Percentiles rank a stretch among this genome's conserved stretches.
These are phyloP conservation scores for Plebejus anna DNA, from an alignment of 2,888 invertebrate species.

Conservation along the genomic window DNA sequence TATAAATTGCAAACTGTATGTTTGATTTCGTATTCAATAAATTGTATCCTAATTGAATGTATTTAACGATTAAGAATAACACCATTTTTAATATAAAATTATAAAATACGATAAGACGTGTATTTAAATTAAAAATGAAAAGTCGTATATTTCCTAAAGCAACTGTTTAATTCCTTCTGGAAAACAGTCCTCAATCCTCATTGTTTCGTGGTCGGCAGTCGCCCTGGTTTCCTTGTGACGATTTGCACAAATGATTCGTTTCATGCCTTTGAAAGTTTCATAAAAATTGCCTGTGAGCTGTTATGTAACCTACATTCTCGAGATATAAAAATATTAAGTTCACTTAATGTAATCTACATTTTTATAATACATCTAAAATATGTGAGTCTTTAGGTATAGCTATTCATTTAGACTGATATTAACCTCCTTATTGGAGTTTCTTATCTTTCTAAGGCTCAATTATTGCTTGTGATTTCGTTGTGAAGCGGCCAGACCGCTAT, in stretches of 20 bases:
- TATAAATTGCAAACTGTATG: not conserved
- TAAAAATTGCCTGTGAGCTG: not conserved
- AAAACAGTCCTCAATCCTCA: not conserved
- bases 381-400: too few relatives aligned
- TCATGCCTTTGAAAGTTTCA: not conserved
- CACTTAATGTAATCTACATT: not conserved
- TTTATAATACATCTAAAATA: too few relatives aligned
- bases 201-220: not conserved
- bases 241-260: constrained; percentile 1
- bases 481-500: too few relatives aligned
- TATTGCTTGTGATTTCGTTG: too few relatives aligned
- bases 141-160: not conserved
- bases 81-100: not conserved
- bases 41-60: not conserved
- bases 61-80: not conserved
- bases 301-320: not conserved
- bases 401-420: too few relatives aligned
- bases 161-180: not conserved
- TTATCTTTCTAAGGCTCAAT: too few relatives aligned
- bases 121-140: not conserved
- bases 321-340: not conserved
- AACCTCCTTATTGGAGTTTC: too few relatives aligned
- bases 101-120: not conserved
- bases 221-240: not conserved
- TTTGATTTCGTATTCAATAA: not conserved